These are phyloP conservation scores for Suricata suricatta DNA, from an alignment of 2,113 vertebrate species.

Conservation along the genomic window DNA sequence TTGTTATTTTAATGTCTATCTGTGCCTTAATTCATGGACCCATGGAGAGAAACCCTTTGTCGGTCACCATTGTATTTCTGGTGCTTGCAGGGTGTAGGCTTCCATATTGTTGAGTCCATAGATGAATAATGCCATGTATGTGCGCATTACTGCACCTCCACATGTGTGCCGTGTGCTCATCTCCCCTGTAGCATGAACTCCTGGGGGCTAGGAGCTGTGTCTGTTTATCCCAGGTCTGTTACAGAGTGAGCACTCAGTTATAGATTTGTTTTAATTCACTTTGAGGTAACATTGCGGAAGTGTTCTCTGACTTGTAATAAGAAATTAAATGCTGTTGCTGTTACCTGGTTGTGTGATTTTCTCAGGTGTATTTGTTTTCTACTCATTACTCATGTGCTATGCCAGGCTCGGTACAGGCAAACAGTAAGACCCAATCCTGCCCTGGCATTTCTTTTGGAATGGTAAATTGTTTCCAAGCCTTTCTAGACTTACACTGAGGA, in stretches of 20 bases:
- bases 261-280: background rate
- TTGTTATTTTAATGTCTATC: background rate
- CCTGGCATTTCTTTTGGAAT: background rate
- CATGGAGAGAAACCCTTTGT: background rate
- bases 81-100: background rate
- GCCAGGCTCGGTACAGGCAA: background rate
- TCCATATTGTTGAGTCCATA: background rate
- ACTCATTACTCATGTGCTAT: background rate
- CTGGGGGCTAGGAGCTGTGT: background rate
- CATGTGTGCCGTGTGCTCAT: rapidly evolving
- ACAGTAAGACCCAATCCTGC: background rate
- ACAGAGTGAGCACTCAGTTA: background rate
- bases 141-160: background rate
- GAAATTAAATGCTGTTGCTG: background rate
- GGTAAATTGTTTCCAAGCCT: background rate
- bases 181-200: background rate
- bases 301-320: slow-evolving; percentile 6
- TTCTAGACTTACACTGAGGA: background rate
- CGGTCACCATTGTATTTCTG: background rate
- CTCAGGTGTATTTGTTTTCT: background rate
- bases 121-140: background rate
- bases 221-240: background rate
- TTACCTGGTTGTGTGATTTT: background rate
- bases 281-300: background rate
- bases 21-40: background rate